Percentiles rank a stretch among this genome's conserved stretches.
These are phyloP conservation scores for Saiga tatarica DNA, from an alignment of 2,113 vertebrate genomes.

Conservation along the genomic window DNA sequence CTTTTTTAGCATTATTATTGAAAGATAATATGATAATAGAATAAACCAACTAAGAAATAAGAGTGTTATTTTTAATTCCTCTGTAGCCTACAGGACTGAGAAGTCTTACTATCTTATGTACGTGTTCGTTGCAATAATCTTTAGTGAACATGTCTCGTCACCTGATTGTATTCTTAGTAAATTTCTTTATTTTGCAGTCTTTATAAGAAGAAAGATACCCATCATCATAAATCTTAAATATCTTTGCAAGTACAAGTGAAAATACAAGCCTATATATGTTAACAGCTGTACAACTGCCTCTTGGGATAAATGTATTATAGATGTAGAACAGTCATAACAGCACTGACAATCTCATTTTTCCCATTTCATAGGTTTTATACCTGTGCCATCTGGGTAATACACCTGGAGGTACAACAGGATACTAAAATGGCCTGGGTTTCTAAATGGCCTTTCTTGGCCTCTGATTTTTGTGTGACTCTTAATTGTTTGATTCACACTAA, in stretches of 20 bases:
- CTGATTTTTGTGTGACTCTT: conserved; percentile 35
- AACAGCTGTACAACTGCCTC: conserved; percentile 83
- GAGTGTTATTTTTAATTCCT: conserved; percentile 35
- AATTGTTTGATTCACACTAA: conserved; percentile 19
- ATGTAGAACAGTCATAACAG: conserved; percentile 81
- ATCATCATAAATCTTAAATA: conserved; percentile 83
- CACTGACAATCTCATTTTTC: conserved; percentile 73
- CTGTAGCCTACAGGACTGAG: not conserved
- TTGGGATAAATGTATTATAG: conserved; percentile 83
- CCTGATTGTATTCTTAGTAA: conserved; percentile 76
- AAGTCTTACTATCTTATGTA: not conserved
- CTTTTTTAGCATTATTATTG: not conserved
- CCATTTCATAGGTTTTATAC: conserved; percentile 77
- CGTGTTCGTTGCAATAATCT: conserved; percentile 51
- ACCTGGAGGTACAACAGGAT: conserved; percentile 62
- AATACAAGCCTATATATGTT: conserved; percentile 83
- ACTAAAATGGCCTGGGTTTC: conserved; percentile 44
- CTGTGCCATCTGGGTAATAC: conserved; percentile 76
- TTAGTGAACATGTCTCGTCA: conserved; percentile 39
- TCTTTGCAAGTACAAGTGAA: conserved; percentile 81
- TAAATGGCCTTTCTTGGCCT: conserved; percentile 46
- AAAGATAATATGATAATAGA: not conserved
- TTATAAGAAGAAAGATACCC: conserved; percentile 77
- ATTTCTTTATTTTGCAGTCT: conserved; percentile 81
- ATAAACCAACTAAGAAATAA: conserved; percentile 39